Base-by-base conservation (phyloP, 2,797 vertebrate genomes). In the Anabacerthia variegaticeps region DNA sequence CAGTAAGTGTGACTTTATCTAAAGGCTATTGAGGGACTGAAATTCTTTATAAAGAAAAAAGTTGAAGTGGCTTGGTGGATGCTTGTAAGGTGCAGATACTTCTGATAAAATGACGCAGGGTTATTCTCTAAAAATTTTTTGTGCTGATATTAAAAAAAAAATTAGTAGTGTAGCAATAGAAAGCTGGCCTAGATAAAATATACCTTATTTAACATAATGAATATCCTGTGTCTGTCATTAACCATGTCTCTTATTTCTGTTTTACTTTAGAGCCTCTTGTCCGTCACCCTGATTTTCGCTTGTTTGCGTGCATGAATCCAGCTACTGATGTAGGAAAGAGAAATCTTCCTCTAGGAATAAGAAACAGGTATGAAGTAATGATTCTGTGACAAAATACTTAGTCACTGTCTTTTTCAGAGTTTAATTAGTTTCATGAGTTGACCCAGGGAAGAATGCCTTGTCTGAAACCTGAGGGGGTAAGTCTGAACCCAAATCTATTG, bases 251-350 rank as follows among this genome's bases (percentile, higher is more conserved):
- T 72, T 52, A 24, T 43, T 91, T 61, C 39, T 91, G 41, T 94
- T 97, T 79, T 67, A 15, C 48, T 95, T 74, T 54, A 99, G 99
- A 99, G 76, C 98, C 99, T 11, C 95, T 99, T 91, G 95, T 98
- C 73, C 99, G 99, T 62, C 98, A 99, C 91, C 98, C 98, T 74
- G 98, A 99, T 96, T 99, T 99, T 97, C 98, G 97, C 37, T 98
- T 99, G 79, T 99, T 99, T 98, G 99, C 99, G 8, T 99, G 99
- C 97, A 99, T 99, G 99, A 99, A 99, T 95, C 99, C 99, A 80
- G 99, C 99, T 72, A 99, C 99, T 20, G 99, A 99, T 92, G 99
- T 99, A 56, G 99, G 99, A 51, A 99, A 99, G 97, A 98, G 98
- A 96, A 99, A 99, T 97, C 98, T 99, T 49, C 99, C 99, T 77